Evolutionary conservation across 2,797 vertebrate species (phyloP).

Genomic region (Pseudopleuronectes americanus): DNA sequence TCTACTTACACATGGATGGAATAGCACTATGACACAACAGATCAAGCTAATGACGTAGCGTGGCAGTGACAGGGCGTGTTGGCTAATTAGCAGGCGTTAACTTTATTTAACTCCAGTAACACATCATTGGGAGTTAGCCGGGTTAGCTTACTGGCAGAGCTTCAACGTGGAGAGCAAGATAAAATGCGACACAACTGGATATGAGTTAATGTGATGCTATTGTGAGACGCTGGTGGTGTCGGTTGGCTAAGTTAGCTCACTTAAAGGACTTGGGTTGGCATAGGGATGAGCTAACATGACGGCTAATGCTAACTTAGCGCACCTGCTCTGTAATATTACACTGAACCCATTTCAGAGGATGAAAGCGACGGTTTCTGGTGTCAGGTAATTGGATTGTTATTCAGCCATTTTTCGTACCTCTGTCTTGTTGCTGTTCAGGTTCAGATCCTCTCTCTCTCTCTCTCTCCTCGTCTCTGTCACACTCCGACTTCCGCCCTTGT

Average conservation of each 20-base stretch:
- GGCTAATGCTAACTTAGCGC: conserved; percentile 59
- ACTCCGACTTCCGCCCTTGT: not conserved
- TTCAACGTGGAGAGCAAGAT: not conserved
- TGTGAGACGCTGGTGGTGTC: not conserved
- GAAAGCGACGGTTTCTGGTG: too few species aligned
- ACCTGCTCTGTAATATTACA: conserved; percentile 57
- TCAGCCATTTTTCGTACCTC: too few species aligned
- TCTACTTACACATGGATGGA: not conserved
- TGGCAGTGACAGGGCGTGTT: not conserved
- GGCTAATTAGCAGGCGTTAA: not conserved
- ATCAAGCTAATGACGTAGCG: not conserved
- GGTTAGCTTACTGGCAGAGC: conserved; percentile 6
- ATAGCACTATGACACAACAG: too few species aligned
- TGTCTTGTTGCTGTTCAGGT: conserved; percentile 27
- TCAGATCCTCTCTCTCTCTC: not conserved
- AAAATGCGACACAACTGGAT: not conserved
- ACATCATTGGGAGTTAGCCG: not conserved
- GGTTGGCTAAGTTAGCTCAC: not conserved
- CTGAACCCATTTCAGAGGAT: too few species aligned
- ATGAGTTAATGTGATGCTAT: too few species aligned
- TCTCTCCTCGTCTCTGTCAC: not conserved
- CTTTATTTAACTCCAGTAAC: not conserved
- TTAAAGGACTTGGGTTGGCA: not conserved
- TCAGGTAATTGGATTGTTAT: too few species aligned
- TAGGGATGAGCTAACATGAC: conserved; percentile 17